Evolutionary conservation across 2,113 vertebrate genomes (phyloP).

Genomic region (Lycocorax pyrrhopterus): DNA sequence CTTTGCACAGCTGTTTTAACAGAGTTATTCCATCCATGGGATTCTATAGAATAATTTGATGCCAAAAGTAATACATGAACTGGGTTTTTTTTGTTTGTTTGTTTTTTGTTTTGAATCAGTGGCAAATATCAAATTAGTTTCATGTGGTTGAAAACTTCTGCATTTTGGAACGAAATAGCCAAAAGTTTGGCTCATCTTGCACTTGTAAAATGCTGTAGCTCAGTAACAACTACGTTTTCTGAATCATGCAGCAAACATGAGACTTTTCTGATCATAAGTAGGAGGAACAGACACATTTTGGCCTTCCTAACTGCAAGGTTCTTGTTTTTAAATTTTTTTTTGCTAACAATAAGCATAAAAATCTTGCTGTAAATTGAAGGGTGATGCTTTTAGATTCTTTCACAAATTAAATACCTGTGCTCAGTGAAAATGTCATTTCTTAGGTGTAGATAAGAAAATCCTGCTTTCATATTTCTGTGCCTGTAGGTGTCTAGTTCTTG

Average conservation of each 20-base stretch:
- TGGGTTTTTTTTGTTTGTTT: no score
- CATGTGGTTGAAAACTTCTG: background rate
- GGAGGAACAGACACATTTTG: background rate
- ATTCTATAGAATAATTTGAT: background rate
- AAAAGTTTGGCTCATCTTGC: background rate
- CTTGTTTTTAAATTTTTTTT: background rate
- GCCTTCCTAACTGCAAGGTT: background rate
- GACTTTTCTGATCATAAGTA: background rate
- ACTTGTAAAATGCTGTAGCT: background rate
- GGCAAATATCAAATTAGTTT: background rate
- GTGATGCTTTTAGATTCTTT: background rate
- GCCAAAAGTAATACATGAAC: background rate
- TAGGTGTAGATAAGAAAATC: background rate
- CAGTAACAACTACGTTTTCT: background rate
- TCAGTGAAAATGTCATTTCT: background rate
- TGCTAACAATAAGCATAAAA: background rate
- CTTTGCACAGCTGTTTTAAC: slow-evolving; percentile 55
- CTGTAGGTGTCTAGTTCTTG: background rate
- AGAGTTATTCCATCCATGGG: background rate
- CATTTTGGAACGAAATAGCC: background rate
- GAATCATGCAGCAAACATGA: background rate
- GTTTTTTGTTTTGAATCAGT: background rate
- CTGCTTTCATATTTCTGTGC: background rate
- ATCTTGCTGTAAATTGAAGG: background rate
- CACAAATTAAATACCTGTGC: background rate